These are phyloP conservation scores for Emydura subglobosa DNA, from an alignment of 2,113 vertebrate genomes.

Conservation along the genomic window DNA sequence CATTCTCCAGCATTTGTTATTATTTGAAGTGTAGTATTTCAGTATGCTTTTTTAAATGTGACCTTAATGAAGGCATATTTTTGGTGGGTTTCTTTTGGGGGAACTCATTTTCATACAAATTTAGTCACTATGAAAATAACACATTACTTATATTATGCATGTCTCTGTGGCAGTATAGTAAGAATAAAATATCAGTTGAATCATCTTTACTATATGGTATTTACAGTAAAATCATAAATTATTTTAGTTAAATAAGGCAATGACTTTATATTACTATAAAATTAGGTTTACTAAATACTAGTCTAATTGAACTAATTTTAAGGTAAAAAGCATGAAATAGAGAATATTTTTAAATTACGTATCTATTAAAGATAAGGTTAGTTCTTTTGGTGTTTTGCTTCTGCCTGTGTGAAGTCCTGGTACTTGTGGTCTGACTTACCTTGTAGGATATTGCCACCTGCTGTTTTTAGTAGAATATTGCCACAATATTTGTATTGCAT, in stretches of 20 bases:
- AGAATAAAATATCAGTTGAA: background rate
- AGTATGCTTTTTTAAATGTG: fast-evolving
- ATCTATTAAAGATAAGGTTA: background rate
- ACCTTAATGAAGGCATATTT: background rate
- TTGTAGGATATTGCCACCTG: conserved; percentile 85
- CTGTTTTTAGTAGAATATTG: conserved; percentile 56
- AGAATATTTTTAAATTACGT: background rate
- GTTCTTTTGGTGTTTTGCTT: background rate
- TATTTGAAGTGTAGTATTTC: fast-evolving
- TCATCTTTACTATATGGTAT: background rate
- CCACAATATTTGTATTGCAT: background rate
- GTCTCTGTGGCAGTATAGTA: background rate
- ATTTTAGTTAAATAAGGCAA: background rate
- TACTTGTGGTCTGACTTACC: background rate
- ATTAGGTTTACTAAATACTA: fast-evolving
- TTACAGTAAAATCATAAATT: background rate
- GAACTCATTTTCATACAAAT: background rate
- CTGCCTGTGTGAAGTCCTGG: background rate
- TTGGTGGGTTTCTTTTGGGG: background rate
- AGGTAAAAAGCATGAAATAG: background rate
- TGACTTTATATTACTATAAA: background rate
- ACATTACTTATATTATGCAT: conserved; percentile 21
- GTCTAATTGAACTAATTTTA: fast-evolving
- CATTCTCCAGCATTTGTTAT: background rate
- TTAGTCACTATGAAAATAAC: background rate